Conservation (phyloP, 2,888 invertebrate species). For the Palloptera scutellata region DNA sequence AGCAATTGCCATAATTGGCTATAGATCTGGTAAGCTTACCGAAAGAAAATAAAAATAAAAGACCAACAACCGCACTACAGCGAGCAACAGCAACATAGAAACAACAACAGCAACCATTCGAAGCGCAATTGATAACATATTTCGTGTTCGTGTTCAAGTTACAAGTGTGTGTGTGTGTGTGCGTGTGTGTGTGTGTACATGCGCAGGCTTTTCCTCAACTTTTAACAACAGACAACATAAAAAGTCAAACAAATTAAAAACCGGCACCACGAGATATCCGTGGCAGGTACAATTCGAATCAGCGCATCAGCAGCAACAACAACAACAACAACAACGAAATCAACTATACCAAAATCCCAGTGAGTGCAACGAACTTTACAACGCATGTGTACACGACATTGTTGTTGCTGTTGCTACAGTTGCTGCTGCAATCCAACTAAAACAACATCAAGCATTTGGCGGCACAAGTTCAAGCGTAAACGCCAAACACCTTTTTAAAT, state of each 20-base stretch:
- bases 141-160: constrained; percentile 31
- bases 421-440: not conserved
- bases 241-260: constrained; percentile 19
- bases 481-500: constrained; percentile 37
- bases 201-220: constrained; percentile 22
- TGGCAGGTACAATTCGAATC: constrained; percentile 43
- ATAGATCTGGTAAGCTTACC: not conserved
- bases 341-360: constrained; percentile 14
- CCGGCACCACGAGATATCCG: constrained; percentile 47
- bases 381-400: constrained; percentile 5
- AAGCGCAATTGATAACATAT: constrained; percentile 3
- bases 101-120: constrained; percentile 24
- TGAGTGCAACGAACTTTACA: constrained; percentile 30
- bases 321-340: constrained; percentile 39
- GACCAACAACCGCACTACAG: constrained; percentile 54
- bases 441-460: constrained; percentile 27
- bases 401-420: not conserved
- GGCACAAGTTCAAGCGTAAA: constrained; percentile 38
- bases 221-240: constrained; percentile 28
- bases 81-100: constrained; percentile 14
- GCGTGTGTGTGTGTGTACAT: constrained; percentile 37
- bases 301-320: constrained; percentile 40
- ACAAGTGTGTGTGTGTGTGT: constrained; percentile 44
- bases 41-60: constrained; percentile 35
- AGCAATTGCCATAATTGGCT: constrained; percentile 13